phyloP scores from a whole-genome alignment of 2,113 vertebrate genomes.

The Alectura lathami region DNA sequence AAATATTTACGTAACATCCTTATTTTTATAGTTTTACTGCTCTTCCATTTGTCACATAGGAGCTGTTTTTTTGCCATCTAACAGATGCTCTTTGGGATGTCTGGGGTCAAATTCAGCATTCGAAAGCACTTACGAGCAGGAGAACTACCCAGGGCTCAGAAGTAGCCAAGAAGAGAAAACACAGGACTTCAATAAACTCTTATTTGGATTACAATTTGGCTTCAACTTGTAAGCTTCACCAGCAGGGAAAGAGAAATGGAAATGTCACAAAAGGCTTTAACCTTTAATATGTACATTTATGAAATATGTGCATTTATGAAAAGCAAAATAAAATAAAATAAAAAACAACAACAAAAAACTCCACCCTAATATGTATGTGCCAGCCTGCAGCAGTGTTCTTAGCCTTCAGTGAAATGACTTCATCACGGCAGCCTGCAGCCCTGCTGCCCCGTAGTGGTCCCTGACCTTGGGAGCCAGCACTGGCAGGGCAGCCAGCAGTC shows the following conservation, averaged over 20 bases:
- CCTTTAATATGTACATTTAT: slow-evolving; percentile 28
- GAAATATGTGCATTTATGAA: background rate
- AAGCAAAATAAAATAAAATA: background rate
- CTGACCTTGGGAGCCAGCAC: background rate
- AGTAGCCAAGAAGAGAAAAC: background rate
- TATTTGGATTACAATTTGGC: background rate
- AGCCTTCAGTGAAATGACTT: background rate
- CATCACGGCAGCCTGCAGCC: background rate
- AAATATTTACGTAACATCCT: background rate
- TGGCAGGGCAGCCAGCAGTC: background rate
- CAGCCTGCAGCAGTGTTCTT: background rate
- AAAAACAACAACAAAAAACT: background rate
- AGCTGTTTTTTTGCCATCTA: background rate
- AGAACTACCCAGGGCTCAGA: background rate
- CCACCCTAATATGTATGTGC: background rate
- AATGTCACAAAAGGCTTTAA: slow-evolving; percentile 31
- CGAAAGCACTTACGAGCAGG: background rate
- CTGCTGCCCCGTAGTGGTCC: background rate
- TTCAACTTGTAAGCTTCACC: slow-evolving; percentile 15
- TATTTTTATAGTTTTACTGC: background rate
- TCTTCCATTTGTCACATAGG: background rate
- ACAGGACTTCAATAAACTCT: background rate
- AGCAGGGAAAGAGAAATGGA: background rate
- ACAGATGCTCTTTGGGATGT: background rate
- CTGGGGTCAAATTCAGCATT: background rate